Conservation (phyloP, 2,797 vertebrate genomes). For the Masticophis lateralis region DNA sequence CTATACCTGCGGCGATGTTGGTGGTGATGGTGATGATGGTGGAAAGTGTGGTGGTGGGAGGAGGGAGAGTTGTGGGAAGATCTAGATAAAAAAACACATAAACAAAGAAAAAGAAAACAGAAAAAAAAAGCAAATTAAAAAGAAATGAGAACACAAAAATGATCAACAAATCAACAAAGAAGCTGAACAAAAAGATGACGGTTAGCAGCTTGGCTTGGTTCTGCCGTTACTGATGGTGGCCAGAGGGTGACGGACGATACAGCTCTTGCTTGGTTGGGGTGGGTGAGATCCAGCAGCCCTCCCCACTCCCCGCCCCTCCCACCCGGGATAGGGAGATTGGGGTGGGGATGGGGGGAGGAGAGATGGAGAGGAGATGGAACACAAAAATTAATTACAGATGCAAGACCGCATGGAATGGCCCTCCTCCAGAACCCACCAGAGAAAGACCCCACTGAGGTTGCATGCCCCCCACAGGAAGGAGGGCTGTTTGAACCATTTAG, state of each 20-base stretch:
- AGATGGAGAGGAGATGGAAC: slow-evolving; percentile 34
- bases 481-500: slow-evolving; percentile 15
- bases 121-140: slow-evolving; percentile 79
- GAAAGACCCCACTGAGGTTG: slow-evolving; percentile 6
- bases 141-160: slow-evolving; percentile 76
- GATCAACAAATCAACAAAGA: slow-evolving; percentile 68
- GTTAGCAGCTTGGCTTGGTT: not conserved
- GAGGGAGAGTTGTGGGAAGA: slow-evolving; percentile 97
- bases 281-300: slow-evolving; percentile 44
- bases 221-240: not conserved
- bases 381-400: slow-evolving; percentile 63
- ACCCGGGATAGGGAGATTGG: not conserved
- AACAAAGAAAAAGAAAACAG: slow-evolving; percentile 70
- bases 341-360: not conserved
- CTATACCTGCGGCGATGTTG: slow-evolving; percentile 94
- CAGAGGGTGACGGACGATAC: not conserved
- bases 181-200: slow-evolving; percentile 58
- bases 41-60: slow-evolving; percentile 87
- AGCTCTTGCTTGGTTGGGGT: no score
- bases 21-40: slow-evolving; percentile 80
- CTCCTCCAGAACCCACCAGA: not conserved
- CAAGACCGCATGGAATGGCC: slow-evolving; percentile 49
- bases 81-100: slow-evolving; percentile 93
- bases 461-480: slow-evolving; percentile 49
- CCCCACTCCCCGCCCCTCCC: not conserved